These are phyloP conservation scores for Malurus elegans DNA, from an alignment of 2,113 vertebrate genomes.

Conservation along the genomic window DNA sequence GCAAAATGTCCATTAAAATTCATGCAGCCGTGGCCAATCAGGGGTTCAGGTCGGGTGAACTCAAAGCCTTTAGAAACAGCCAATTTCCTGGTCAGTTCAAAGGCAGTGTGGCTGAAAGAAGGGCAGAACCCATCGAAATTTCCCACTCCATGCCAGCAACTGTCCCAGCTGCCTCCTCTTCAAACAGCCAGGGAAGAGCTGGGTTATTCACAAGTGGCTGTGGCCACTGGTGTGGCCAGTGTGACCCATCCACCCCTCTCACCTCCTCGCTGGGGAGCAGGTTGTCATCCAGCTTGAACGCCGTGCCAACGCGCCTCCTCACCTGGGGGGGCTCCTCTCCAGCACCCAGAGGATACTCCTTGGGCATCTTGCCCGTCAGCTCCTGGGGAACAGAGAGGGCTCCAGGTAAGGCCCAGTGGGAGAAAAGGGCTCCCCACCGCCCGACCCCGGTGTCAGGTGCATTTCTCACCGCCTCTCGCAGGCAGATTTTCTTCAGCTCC, in stretches of 20 bases:
- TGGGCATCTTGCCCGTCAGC: conserved; percentile 88
- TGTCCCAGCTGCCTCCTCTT: neutral
- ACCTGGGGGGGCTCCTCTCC: conserved; percentile 89
- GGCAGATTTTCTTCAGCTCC: conserved; percentile 91
- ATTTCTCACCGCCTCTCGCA: conserved; percentile 92
- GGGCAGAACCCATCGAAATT: neutral
- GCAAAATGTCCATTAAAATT: neutral
- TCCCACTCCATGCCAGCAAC: neutral
- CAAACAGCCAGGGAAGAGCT: neutral
- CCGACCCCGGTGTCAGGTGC: rapidly evolving
- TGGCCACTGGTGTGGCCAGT: neutral
- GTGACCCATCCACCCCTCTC: neutral
- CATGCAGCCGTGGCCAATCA: neutral
- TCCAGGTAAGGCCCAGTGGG: neutral
- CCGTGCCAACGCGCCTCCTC: conserved; percentile 84
- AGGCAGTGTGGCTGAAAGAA: neutral
- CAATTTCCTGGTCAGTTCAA: neutral
- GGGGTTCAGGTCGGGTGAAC: neutral
- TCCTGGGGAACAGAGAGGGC: conserved; percentile 75
- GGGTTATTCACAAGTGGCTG: neutral
- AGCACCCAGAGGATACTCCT: conserved; percentile 87
- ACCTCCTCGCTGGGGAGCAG: conserved; percentile 87
- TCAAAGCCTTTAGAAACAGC: neutral
- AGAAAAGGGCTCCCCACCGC: neutral
- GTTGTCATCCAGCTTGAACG: conserved; percentile 88